Base-by-base conservation (phyloP, 2,888 invertebrate species). In the Hydraecia micacea region DNA sequence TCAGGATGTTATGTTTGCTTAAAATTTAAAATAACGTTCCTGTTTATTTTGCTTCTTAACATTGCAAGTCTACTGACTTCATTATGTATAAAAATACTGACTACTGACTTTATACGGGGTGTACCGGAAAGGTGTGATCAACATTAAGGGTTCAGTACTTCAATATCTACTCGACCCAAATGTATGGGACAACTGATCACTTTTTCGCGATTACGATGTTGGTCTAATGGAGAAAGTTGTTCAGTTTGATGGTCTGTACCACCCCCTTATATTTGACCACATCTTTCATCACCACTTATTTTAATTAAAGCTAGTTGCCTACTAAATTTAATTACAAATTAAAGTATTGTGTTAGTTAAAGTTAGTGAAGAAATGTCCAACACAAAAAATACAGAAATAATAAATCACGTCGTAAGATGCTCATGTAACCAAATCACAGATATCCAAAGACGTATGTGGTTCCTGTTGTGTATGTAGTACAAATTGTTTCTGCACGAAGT, bases 401-500 rank as follows among this genome's bases (percentile, higher is more conserved):
- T 46, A 18, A 73, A 32, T 18, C 11, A 25, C 11, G 25, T 21
- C 0, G 6, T 63, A 8, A 60, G 18, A 55, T 67, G 28, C 18
- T n/a, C 39, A 0, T 65, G 42, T 42, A 80, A 58, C 68, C 28
- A 80, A 68, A 60, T 85, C 62, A 63, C 39, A 71, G n/a, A 67
- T 84, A 60, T 32, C 15, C 32, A 72, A 71, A 80, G 62, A 62
- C 11, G 15, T 66, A 28, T 60, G 36, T 28, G 15, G 77, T 77
- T 62, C 62, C 39, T 62, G 32, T 36, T 73, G 67, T 76, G 69
- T 67, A 77, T 82, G 60, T 89, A 70, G 80, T 82, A 77, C 88
- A 79, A 77, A 82, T 65, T 55, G 13, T 79, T 72, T 75, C 66
- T 79, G 73, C 72, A 80, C 78, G 79, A 83, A 78, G 68, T 80